Evolutionary conservation across 2,797 vertebrate genomes (phyloP).

Genomic region (Pseudopleuronectes americanus): DNA sequence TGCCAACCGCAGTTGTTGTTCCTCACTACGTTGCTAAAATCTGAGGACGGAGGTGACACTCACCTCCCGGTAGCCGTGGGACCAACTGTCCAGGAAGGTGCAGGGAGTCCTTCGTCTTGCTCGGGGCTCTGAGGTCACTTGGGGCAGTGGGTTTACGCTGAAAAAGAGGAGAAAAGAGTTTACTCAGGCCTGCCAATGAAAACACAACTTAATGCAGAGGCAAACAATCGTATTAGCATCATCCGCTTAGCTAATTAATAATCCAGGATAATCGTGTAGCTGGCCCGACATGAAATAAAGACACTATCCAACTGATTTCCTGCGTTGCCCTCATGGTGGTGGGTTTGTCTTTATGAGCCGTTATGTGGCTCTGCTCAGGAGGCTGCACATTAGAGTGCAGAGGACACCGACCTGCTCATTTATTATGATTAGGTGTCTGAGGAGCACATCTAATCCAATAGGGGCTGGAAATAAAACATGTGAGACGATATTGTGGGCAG

Average conservation of each 20-base stretch:
- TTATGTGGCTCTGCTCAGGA: conserved; percentile 19
- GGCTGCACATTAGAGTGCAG: not conserved
- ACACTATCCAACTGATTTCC: not conserved
- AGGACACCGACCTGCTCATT: conserved; percentile 16
- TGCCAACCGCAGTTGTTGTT: conserved; percentile 34
- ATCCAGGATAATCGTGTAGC: conserved; percentile 2
- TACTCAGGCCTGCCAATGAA: conserved; percentile 4
- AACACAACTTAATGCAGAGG: not conserved
- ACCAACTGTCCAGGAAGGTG: conserved; percentile 69
- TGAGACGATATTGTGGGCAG: conserved; percentile 33
- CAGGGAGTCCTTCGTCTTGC: conserved; percentile 75
- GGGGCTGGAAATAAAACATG: conserved; percentile 32
- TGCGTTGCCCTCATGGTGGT: not conserved
- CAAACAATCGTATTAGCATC: not conserved
- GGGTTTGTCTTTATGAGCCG: not conserved
- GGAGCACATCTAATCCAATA: conserved; percentile 34
- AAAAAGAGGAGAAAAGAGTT: conserved; percentile 13
- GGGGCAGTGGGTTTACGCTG: conserved; percentile 75
- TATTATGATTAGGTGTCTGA: conserved; percentile 34
- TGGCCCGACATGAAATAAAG: too few species aligned
- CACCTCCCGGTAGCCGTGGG: conserved; percentile 66
- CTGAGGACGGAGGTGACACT: conserved; percentile 37
- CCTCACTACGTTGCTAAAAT: conserved; percentile 30
- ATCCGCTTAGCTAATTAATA: not conserved
- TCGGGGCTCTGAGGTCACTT: conserved; percentile 69